Conservation (phyloP, 92 coral and sea anemone genomes). For the Diadumene lineata region DNA sequence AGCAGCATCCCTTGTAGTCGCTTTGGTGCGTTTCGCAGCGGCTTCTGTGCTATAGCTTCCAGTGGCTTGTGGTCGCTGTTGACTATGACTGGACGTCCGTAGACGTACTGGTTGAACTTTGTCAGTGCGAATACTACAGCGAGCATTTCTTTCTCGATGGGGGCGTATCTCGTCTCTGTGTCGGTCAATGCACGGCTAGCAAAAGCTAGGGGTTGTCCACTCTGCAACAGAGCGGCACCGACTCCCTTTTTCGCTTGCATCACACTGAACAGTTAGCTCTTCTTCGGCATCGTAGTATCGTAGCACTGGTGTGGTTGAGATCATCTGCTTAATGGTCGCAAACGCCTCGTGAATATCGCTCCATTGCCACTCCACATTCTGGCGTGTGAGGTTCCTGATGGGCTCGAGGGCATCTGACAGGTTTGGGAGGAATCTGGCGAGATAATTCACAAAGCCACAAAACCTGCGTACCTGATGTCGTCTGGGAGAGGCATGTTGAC, state of each 20-base stretch:
- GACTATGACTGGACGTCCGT: conserved; percentile 42
- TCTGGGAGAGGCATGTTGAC: conserved; percentile 36
- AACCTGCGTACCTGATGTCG: conserved; percentile 37
- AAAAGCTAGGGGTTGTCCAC: conserved; percentile 49
- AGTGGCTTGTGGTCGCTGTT: conserved; percentile 55
- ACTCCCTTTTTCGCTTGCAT: conserved; percentile 52
- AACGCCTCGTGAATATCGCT: conserved; percentile 39
- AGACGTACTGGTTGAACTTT: conserved; percentile 46
- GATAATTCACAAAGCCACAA: conserved; percentile 56
- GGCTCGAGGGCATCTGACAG: conserved; percentile 41
- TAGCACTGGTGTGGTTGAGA: conserved; percentile 34
- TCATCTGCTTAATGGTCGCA: conserved; percentile 33
- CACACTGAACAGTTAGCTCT: conserved; percentile 53
- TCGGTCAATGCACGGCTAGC: conserved; percentile 51
- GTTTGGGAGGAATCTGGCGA: conserved; percentile 47
- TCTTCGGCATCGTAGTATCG: conserved; percentile 48
- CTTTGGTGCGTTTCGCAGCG: conserved; percentile 58
- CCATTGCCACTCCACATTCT: conserved; percentile 41
- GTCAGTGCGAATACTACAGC: conserved; percentile 47
- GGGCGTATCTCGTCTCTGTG: conserved; percentile 40
- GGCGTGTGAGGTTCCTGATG: conserved; percentile 32
- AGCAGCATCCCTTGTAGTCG: conserved; percentile 61
- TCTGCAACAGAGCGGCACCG: conserved; percentile 41
- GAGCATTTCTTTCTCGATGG: conserved; percentile 47
- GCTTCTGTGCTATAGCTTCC: conserved; percentile 49